Conservation (phyloP, 2,797 vertebrate genomes). For the Myotis planiceps region DNA sequence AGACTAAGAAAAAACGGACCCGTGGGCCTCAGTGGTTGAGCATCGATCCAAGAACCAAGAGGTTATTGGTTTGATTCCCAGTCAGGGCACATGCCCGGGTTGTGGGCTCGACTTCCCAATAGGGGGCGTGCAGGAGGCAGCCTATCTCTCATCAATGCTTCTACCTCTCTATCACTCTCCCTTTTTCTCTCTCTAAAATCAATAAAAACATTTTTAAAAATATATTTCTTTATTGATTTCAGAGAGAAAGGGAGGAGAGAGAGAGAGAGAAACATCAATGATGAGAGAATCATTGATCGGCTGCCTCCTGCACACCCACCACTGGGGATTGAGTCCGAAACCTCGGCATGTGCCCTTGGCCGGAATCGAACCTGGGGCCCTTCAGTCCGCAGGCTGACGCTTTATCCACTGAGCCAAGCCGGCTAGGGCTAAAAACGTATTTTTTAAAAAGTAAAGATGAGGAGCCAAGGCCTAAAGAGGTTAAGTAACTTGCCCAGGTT, state of each 20-base stretch:
- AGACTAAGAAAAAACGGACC: not conserved
- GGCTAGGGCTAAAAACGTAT: not conserved
- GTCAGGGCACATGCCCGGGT: not conserved
- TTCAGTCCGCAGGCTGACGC: no score
- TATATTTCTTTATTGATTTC: no score
- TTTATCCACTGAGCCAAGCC: no score
- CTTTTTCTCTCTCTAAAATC: not conserved
- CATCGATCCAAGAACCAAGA: not conserved
- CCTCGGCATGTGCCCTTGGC: no score
- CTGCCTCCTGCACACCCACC: no score
- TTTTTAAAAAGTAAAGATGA: not conserved
- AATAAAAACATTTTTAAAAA: not conserved
- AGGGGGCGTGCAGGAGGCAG: not conserved
- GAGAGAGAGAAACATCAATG: no score
- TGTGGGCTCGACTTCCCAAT: not conserved
- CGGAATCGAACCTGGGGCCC: no score
- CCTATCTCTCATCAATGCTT: not conserved
- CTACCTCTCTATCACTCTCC: not conserved
- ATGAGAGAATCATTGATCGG: no score
- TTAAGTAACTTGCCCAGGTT: conserved; percentile 25
- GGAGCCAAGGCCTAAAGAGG: not conserved
- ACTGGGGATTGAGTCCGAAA: no score
- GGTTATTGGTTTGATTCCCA: not conserved
- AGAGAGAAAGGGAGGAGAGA: no score
- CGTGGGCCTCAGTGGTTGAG: not conserved